phyloP scores from a whole-genome alignment of 1,140 invertebrate genomes.

The Halyomorpha halys region DNA sequence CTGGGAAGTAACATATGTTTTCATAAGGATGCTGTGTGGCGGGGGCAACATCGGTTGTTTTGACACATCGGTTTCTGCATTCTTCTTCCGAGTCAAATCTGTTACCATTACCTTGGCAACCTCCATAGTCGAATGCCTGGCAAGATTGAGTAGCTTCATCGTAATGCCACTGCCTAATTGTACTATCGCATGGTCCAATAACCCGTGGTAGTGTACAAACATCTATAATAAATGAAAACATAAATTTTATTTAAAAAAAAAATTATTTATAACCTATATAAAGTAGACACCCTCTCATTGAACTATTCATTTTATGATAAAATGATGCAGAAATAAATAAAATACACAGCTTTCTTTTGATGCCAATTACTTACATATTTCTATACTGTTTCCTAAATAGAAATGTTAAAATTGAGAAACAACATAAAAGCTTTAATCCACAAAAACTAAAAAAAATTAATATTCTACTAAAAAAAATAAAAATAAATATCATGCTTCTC shows the following conservation, averaged over 20 bases:
- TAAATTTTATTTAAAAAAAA: neutral
- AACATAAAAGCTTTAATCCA: too few relatives aligned
- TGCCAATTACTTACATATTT: too few relatives aligned
- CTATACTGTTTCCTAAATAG: too few relatives aligned
- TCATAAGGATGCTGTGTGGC: neutral
- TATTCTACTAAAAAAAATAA: too few relatives aligned
- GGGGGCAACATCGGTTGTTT: neutral
- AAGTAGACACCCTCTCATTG: too few relatives aligned
- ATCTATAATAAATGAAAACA: slow-evolving; percentile 39
- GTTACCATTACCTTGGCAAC: slow-evolving; percentile 61
- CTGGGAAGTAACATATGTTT: slow-evolving; percentile 30
- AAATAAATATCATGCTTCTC: too few relatives aligned
- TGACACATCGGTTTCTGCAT: slow-evolving; percentile 39
- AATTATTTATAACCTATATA: too few relatives aligned
- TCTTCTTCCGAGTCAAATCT: slow-evolving; percentile 39
- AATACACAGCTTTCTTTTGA: too few relatives aligned
- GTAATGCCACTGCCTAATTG: slow-evolving; percentile 61
- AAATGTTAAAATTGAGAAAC: too few relatives aligned
- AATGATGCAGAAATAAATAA: too few relatives aligned
- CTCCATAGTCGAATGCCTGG: slow-evolving; percentile 55
- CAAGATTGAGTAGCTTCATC: slow-evolving; percentile 54
- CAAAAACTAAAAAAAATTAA: too few relatives aligned
- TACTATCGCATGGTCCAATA: slow-evolving; percentile 58
- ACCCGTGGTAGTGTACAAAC: slow-evolving; percentile 60
- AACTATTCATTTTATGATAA: too few relatives aligned